Conservation (phyloP, 2,888 invertebrate species). For the Hirudinaria manillensis region DNA sequence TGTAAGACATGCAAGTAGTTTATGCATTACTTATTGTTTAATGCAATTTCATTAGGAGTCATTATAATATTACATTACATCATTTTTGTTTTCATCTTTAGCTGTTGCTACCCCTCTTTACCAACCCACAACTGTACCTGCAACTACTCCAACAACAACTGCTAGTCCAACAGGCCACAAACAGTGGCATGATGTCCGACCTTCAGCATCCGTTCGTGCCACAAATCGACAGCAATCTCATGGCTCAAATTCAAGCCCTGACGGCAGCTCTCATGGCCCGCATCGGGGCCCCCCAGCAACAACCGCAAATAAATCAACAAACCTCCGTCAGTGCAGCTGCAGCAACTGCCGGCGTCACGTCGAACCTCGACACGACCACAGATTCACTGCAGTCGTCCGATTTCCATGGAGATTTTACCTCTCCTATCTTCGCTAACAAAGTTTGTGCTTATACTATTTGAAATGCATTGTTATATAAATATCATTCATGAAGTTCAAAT, state of each 20-base stretch:
- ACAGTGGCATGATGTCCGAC: neutral
- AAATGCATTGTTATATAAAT: too few species aligned
- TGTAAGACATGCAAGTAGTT: too few species aligned
- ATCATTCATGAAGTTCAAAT: too few species aligned
- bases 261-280: constrained; percentile 50
- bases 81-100: neutral
- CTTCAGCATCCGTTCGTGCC: constrained; percentile 39
- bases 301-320: constrained; percentile 21
- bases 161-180: constrained; percentile 8
- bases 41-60: too few species aligned
- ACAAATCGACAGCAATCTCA: constrained; percentile 50
- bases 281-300: constrained; percentile 18
- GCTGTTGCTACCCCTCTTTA: constrained; percentile 29
- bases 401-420: constrained; percentile 16
- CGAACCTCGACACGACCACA: neutral
- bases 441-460: neutral
- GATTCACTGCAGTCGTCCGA: constrained; percentile 15
- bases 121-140: constrained; percentile 46
- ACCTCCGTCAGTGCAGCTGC: constrained; percentile 34
- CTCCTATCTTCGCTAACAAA: neutral
- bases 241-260: constrained; percentile 52
- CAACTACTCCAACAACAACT: constrained; percentile 42
- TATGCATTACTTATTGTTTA: too few species aligned
- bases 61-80: too few species aligned
- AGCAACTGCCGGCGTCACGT: constrained; percentile 37